Evolutionary conservation across 2,888 invertebrate genomes (phyloP).

Genomic region (Cephalotes varians): DNA sequence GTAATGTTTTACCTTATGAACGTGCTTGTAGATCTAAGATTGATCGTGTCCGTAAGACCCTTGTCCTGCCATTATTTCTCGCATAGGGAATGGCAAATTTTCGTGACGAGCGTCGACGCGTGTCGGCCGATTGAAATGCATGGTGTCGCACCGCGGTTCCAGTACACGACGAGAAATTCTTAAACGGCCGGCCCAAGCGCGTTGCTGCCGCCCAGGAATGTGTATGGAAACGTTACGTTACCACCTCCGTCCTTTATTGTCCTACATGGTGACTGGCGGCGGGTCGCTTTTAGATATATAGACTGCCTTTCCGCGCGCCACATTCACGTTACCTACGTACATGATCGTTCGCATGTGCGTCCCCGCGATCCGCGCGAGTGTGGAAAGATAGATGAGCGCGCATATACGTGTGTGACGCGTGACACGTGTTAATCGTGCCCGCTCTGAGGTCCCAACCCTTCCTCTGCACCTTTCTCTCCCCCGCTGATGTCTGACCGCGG

Average conservation of each 20-base stretch:
- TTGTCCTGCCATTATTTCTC: background rate
- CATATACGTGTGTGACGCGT: constrained; percentile 80
- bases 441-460: constrained; percentile 76
- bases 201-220: constrained; percentile 81
- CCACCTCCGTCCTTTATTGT: constrained; percentile 82
- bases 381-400: constrained; percentile 74
- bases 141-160: constrained; percentile 75
- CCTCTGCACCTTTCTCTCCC: constrained; percentile 54
- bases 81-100: constrained; percentile 61
- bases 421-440: constrained; percentile 83
- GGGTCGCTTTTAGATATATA: constrained; percentile 76
- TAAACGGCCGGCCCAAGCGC: constrained; percentile 79
- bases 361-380: constrained; percentile 61
- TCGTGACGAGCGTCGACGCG: constrained; percentile 77
- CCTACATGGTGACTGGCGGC: constrained; percentile 81
- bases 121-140: constrained; percentile 81
- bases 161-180: constrained; percentile 81
- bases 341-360: constrained; percentile 37
- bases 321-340: constrained; percentile 63
- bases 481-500: constrained; percentile 48
- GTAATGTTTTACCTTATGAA: background rate
- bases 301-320: constrained; percentile 59
- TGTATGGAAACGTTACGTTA: constrained; percentile 82
- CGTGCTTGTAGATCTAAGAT: background rate
- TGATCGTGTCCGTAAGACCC: background rate